phyloP scores from a whole-genome alignment of 1,140 invertebrate genomes.

The Proctacanthus coquilletti region DNA sequence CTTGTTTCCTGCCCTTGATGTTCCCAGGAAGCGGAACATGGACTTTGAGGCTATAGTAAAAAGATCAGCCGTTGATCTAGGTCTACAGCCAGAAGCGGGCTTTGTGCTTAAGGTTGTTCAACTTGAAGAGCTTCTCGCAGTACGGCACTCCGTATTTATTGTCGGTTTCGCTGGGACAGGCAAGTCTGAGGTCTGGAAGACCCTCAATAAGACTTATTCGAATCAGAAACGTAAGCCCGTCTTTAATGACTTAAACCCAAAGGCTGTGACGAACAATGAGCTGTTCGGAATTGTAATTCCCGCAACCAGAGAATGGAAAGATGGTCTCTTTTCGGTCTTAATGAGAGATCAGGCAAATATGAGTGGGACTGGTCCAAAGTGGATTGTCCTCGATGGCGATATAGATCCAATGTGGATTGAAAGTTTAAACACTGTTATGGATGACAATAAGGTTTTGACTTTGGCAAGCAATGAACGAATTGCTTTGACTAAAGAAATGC shows the following conservation, averaged over 20 bases:
- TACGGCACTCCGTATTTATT: slow-evolving; percentile 89
- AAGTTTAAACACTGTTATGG: slow-evolving; percentile 76
- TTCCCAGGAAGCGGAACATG: slow-evolving; percentile 63
- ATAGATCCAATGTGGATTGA: slow-evolving; percentile 97
- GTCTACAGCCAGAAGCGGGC: slow-evolving; percentile 79
- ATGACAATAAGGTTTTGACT: slow-evolving; percentile 76
- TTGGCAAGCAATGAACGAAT: slow-evolving; percentile 88
- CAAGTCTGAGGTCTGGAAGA: slow-evolving; percentile 87
- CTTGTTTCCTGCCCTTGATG: slow-evolving; percentile 76
- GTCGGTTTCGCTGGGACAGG: slow-evolving; percentile 86
- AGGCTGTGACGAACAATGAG: slow-evolving; percentile 90
- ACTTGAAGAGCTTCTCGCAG: slow-evolving; percentile 79
- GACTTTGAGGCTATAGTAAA: slow-evolving; percentile 72
- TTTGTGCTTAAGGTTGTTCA: slow-evolving; percentile 65
- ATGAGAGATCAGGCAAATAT: slow-evolving; percentile 87
- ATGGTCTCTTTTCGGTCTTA: slow-evolving; percentile 79
- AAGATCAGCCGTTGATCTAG: slow-evolving; percentile 62
- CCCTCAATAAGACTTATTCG: slow-evolving; percentile 66
- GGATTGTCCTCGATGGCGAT: slow-evolving; percentile 91
- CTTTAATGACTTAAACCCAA: slow-evolving; percentile 83
- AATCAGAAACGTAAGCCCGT: slow-evolving; percentile 60
- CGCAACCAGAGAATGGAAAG: slow-evolving; percentile 88
- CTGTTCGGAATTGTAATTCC: slow-evolving; percentile 91
- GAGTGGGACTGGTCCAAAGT: slow-evolving; percentile 63
- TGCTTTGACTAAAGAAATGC: slow-evolving; percentile 75